Evolutionary conservation across 92 coral and sea anemone species (phyloP).

Genomic region (Heliopora coerulea): DNA sequence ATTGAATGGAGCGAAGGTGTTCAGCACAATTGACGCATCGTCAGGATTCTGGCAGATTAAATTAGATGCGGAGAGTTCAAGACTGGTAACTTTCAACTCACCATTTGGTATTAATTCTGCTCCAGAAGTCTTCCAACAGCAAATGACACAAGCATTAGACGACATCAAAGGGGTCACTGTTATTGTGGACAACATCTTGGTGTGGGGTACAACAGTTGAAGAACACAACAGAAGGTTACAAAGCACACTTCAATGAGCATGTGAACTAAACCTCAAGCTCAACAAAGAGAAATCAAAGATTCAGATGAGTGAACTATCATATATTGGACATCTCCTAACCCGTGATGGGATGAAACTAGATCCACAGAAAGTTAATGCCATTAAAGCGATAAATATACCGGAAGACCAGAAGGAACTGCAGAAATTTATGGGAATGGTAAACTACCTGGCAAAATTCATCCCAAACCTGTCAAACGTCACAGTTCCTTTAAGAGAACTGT

Average conservation of each 20-base stretch:
- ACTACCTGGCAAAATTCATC: conserved; percentile 9
- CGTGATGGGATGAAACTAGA: background rate
- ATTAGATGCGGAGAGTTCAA: conserved; percentile 19
- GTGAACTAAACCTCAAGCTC: too few relatives aligned
- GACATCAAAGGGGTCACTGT: too few relatives aligned
- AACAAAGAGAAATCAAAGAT: background rate
- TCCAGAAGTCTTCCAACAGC: conserved; percentile 6
- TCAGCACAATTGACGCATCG: too few relatives aligned
- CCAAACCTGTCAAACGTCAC: conserved; percentile 25
- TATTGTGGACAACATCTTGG: too few relatives aligned
- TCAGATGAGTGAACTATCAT: background rate
- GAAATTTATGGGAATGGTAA: conserved; percentile 3
- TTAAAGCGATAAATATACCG: conserved; percentile 6
- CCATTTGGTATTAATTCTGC: too few relatives aligned
- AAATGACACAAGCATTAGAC: too few relatives aligned
- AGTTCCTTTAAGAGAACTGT: conserved; percentile 17
- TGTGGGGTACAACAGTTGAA: too few relatives aligned
- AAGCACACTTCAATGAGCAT: too few relatives aligned
- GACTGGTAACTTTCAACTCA: conserved; percentile 15
- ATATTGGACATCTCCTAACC: background rate
- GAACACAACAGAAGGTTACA: too few relatives aligned
- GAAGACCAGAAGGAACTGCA: conserved; percentile 32
- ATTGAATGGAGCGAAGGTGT: conserved; percentile 7
- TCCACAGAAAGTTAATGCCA: conserved; percentile 8
- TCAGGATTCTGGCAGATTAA: too few relatives aligned